Conservation (phyloP, 2,888 invertebrate genomes). For the Rhaphigaster nebulosa region DNA sequence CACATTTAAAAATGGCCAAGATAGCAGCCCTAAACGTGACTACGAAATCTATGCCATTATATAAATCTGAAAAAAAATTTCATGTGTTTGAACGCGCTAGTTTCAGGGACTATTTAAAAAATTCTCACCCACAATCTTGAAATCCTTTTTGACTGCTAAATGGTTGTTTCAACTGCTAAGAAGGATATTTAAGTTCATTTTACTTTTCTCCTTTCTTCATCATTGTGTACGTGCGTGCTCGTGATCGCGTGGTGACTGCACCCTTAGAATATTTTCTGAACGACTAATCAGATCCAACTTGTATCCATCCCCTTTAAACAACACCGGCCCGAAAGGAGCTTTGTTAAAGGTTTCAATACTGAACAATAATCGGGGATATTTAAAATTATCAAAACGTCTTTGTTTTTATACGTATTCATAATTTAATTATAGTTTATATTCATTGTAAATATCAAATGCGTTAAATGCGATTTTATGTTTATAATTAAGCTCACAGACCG, state of each 20-base stretch:
- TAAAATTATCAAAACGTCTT: neutral
- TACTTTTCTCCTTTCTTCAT: neutral
- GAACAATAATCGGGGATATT: neutral
- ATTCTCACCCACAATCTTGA: neutral
- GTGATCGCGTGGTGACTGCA: neutral
- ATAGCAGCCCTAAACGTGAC: too few species aligned
- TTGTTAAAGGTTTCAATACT: neutral
- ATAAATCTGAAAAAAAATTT: too few species aligned
- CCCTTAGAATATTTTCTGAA: constrained; percentile 13
- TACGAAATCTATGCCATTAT: too few species aligned
- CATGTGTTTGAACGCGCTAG: too few species aligned
- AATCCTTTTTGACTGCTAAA: neutral
- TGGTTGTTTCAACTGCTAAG: neutral
- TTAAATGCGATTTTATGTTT: too few species aligned
- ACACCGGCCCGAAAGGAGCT: neutral
- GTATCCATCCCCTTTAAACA: constrained; percentile 10
- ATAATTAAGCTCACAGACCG: too few species aligned
- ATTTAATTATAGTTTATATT: too few species aligned
- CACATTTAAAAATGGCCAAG: too few species aligned
- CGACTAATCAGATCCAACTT: constrained; percentile 8
- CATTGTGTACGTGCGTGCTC: neutral
- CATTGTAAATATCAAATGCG: too few species aligned
- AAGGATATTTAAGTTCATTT: neutral
- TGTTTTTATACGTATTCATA: too few species aligned
- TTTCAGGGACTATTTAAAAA: too few species aligned